Evolutionary conservation across 2,797 vertebrate species (phyloP).

Genomic region (Tragopan temminckii): DNA sequence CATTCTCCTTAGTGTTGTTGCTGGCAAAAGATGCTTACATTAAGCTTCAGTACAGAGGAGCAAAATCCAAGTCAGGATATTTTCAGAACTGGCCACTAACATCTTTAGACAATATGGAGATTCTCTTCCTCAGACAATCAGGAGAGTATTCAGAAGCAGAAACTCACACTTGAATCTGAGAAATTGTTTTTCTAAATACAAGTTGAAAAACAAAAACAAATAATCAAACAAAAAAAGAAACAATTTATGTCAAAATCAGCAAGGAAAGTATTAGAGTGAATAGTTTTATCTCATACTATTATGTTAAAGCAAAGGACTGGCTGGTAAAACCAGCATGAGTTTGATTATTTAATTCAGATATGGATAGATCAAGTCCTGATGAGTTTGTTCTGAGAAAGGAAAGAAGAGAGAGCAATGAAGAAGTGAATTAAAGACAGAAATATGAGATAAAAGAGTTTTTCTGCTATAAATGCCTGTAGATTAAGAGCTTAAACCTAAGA

Average conservation of each 20-base stretch:
- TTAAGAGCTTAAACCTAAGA: neutral
- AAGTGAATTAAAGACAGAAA: neutral
- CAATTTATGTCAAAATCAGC: neutral
- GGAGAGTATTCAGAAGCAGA: neutral
- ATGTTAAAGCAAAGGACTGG: neutral
- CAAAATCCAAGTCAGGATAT: neutral
- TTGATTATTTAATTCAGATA: neutral
- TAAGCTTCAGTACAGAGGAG: neutral
- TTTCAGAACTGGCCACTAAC: neutral
- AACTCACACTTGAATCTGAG: neutral
- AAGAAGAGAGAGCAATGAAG: neutral
- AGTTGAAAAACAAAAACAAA: neutral
- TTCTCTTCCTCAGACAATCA: neutral
- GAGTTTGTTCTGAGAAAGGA: neutral
- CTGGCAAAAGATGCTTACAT: conserved; percentile 5
- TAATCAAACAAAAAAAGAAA: neutral
- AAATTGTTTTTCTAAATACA: rapidly evolving
- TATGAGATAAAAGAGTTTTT: neutral
- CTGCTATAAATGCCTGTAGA: neutral
- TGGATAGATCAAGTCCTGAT: neutral
- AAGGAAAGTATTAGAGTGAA: neutral
- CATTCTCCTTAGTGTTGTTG: neutral
- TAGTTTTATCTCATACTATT: neutral
- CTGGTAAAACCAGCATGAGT: neutral
- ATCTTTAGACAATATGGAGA: neutral